These are phyloP conservation scores for Margarornis squamiger DNA, from an alignment of 2,797 vertebrate species.

Conservation along the genomic window DNA sequence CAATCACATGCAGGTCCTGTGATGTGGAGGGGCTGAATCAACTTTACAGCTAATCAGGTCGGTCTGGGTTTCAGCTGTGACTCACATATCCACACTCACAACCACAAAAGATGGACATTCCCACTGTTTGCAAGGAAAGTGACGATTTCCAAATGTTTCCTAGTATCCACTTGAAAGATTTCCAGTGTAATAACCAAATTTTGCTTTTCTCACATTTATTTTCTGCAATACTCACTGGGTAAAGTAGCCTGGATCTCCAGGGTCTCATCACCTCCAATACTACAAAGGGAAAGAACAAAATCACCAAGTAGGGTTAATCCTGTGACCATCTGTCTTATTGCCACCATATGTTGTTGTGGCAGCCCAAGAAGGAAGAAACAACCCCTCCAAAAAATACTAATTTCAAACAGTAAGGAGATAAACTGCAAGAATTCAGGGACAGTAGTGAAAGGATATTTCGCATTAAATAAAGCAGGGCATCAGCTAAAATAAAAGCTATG, in stretches of 20 bases:
- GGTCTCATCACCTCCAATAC: constrained; percentile 87
- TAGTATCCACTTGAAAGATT: background rate
- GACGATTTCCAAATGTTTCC: background rate
- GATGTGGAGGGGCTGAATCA: background rate
- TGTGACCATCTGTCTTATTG: background rate
- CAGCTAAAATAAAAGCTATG: background rate
- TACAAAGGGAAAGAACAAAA: constrained; percentile 61
- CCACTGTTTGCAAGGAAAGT: background rate
- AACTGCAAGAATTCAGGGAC: constrained; percentile 14
- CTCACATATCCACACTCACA: background rate
- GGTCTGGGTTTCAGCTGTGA: background rate
- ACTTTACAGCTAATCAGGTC: background rate
- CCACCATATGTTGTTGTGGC: background rate
- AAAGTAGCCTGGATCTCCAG: constrained; percentile 88
- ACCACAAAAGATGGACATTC: background rate
- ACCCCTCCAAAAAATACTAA: background rate
- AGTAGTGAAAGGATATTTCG: background rate
- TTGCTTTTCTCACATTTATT: background rate
- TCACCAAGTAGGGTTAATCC: background rate
- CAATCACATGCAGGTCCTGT: background rate
- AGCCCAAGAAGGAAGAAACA: background rate
- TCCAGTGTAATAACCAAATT: background rate
- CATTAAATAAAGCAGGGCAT: background rate
- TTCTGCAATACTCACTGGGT: constrained; percentile 84
- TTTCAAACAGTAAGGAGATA: background rate